phyloP scores from a whole-genome alignment of 2,797 vertebrate genomes.

The Pampus argenteus region DNA sequence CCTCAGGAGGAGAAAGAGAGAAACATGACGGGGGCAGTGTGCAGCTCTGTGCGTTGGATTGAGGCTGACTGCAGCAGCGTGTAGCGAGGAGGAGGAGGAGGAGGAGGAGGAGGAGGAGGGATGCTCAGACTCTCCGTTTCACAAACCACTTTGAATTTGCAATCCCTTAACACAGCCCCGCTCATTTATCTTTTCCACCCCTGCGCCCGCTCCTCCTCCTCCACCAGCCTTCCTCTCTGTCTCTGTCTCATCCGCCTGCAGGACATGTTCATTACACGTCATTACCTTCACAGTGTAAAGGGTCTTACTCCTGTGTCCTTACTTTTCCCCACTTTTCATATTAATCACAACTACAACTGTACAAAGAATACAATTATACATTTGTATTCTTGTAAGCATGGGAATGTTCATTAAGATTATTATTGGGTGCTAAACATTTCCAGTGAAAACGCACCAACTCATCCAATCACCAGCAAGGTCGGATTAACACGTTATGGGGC shows the following conservation, averaged over 20 bases:
- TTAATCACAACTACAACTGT: neutral
- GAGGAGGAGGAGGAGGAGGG: conserved; percentile 36
- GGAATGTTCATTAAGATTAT: no score
- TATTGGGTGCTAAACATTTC: no score
- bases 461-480: no score
- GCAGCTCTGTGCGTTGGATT: conserved; percentile 26
- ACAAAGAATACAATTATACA: no score
- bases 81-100: conserved; percentile 21
- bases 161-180: conserved; percentile 69
- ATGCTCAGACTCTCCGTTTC: conserved; percentile 64
- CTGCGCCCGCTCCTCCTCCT: neutral
- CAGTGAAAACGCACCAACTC: no score
- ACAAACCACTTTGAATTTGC: conserved; percentile 78
- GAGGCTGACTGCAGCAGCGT: conserved; percentile 77
- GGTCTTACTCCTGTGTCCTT: neutral
- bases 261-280: neutral
- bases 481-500: no score
- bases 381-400: neutral
- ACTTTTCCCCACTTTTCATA: neutral
- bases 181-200: conserved; percentile 60
- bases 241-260: neutral
- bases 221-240: neutral
- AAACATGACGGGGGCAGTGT: conserved; percentile 9
- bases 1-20: conserved; percentile 17
- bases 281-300: neutral